phyloP scores from a whole-genome alignment of 2,797 vertebrate genomes.

The Neosilurus mollespiculum region DNA sequence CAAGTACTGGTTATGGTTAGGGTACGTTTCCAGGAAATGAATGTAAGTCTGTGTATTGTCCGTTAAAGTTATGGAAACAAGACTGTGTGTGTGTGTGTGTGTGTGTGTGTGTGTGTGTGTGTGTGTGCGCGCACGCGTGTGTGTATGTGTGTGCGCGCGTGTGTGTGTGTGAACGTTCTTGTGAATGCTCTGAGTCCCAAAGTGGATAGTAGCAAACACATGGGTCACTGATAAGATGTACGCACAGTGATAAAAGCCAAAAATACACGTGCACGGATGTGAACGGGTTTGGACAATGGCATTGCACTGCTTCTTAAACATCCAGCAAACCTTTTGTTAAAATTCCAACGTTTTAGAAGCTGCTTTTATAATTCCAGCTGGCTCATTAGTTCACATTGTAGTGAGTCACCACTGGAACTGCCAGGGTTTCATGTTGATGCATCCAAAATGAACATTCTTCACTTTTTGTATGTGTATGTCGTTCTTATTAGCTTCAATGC shows the following conservation, averaged over 20 bases:
- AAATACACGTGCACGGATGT: slow-evolving; percentile 32
- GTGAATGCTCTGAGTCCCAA: slow-evolving; percentile 23
- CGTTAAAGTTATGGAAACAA: no score
- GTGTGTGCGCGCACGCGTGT: not conserved
- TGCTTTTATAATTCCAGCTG: slow-evolving; percentile 21
- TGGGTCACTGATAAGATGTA: slow-evolving; percentile 47
- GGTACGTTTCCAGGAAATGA: no score
- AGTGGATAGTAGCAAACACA: slow-evolving; percentile 19
- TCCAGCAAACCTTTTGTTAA: slow-evolving; percentile 27
- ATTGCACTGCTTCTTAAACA: slow-evolving; percentile 18
- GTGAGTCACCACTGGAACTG: not conserved
- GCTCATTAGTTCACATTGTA: not conserved
- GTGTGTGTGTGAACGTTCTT: not conserved
- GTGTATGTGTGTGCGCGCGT: not conserved
- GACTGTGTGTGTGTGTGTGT: no score
- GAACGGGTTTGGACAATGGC: slow-evolving; percentile 10
- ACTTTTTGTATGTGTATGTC: not conserved
- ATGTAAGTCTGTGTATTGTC: no score
- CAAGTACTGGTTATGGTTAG: no score
- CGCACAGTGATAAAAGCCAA: slow-evolving; percentile 32
- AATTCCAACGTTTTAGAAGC: slow-evolving; percentile 20
- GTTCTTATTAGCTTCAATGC: not conserved
- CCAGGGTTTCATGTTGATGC: not conserved
- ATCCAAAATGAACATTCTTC: not conserved
- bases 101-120: not conserved